Evolutionary conservation across 2,797 vertebrate species (phyloP).

Genomic region (Aphelocoma californica): DNA sequence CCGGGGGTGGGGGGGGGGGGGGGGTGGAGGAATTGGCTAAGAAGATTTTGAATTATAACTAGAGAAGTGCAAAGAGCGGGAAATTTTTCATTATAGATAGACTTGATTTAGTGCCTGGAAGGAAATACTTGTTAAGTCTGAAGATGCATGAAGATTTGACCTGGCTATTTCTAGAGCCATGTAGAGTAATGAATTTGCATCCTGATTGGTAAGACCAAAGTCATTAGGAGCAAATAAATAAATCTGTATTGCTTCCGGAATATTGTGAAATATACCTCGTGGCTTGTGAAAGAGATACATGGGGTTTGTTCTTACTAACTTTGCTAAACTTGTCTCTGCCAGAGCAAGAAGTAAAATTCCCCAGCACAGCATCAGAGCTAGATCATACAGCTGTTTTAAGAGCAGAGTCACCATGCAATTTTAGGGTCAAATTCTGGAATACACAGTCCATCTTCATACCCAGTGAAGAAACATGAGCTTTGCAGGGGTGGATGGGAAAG

Average conservation of each 20-base stretch:
- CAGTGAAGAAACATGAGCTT: background rate
- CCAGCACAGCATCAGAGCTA: background rate
- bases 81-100: background rate
- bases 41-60: background rate
- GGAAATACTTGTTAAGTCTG: background rate
- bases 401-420: background rate
- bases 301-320: background rate
- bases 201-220: background rate
- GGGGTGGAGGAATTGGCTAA: background rate
- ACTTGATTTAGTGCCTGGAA: background rate
- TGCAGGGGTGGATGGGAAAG: rapidly evolving
- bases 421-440: background rate
- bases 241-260: background rate
- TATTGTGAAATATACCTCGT: background rate
- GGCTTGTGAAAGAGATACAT: background rate
- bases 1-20: rapidly evolving
- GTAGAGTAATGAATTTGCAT: background rate
- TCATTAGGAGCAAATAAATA: background rate
- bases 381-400: background rate
- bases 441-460: background rate
- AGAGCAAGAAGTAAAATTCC: background rate
- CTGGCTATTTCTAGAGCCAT: background rate
- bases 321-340: background rate
- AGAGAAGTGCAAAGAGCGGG: background rate
- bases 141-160: background rate